Conservation (phyloP, 2,797 vertebrate genomes). For the Gephyroberyx darwinii region DNA sequence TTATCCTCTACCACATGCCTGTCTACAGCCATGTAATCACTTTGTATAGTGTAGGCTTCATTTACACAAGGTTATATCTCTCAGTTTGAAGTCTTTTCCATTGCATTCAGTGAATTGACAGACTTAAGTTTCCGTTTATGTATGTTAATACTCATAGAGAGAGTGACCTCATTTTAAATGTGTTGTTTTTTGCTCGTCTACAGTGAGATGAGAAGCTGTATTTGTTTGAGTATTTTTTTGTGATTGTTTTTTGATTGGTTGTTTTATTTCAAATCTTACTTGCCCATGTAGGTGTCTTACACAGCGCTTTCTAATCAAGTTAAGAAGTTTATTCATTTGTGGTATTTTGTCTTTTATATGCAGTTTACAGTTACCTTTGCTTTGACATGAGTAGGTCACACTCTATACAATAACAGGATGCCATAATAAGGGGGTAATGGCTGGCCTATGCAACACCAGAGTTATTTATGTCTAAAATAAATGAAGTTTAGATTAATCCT, state of each 20-base stretch:
- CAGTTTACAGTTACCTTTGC: background rate
- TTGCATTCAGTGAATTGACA: background rate
- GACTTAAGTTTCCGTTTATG: background rate
- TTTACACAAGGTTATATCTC: too few relatives aligned
- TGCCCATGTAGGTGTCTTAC: too few relatives aligned
- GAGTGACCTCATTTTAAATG: slow-evolving; percentile 28
- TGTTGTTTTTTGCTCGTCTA: slow-evolving; percentile 8
- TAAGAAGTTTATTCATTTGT: background rate
- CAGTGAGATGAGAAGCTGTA: background rate
- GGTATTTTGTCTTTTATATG: background rate
- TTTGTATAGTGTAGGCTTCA: background rate
- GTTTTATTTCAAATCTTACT: background rate
- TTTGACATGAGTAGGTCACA: background rate
- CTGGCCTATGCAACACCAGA: background rate
- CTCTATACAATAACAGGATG: background rate
- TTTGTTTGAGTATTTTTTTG: background rate
- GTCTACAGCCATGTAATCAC: too few relatives aligned
- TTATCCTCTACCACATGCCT: background rate
- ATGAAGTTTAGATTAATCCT: background rate
- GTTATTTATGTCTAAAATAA: background rate
- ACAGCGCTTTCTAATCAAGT: too few relatives aligned
- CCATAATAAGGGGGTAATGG: background rate
- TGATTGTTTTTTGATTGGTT: background rate
- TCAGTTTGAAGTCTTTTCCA: too few relatives aligned
- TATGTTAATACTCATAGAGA: background rate